Base-by-base conservation (phyloP, 1,140 invertebrate species). In the Brachionus angularis region DNA sequence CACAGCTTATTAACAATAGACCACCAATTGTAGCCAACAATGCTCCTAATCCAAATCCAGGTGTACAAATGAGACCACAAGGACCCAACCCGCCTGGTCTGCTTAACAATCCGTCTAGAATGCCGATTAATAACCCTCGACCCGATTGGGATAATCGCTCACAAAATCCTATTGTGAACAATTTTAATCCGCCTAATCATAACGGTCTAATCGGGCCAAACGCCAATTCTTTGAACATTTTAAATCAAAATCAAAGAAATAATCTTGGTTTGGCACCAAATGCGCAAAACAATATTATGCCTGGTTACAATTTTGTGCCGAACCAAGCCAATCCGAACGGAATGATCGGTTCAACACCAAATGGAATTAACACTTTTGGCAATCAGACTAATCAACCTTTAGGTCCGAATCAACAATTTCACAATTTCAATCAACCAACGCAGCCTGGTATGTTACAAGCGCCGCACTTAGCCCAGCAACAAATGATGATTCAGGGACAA, bases 91-190 rank as follows among this genome's bases (percentile, higher is more conserved):
- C 85, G 71, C 83, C 86, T 78, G 85, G 86, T 42, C 87, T 87
- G 73, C 86, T 58, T 12, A 58, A 39, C 16, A 58, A 58, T 33
- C 53, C 53, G 87, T 49, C 85, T 86, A 21, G 75, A 78, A 34
- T 85, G 86, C 77, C 84, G 84, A 14, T 77, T 86, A 73, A 55
- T 31, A 34, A 31, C 34, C 86, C 85, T 21, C 80, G 84, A n/a
- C 86, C 86, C 10, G 89, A 90, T 75, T 89, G 88, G 88, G 89
- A 87, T 77, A 81, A 87, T 75, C 88, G 88, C 62, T 88, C 88
- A 72, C 78, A 78, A 75, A 75, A 74, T 46, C 70, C 21, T 14
- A 49, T 44, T 55, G 16, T 31, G 31, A 55, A 72, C 36, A 72
- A 81, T 67, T 39, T 61, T 25, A 12, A 36, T 36, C 25, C 36